Base-by-base conservation (phyloP, 2,888 invertebrate species). In the Plebejus anna region DNA sequence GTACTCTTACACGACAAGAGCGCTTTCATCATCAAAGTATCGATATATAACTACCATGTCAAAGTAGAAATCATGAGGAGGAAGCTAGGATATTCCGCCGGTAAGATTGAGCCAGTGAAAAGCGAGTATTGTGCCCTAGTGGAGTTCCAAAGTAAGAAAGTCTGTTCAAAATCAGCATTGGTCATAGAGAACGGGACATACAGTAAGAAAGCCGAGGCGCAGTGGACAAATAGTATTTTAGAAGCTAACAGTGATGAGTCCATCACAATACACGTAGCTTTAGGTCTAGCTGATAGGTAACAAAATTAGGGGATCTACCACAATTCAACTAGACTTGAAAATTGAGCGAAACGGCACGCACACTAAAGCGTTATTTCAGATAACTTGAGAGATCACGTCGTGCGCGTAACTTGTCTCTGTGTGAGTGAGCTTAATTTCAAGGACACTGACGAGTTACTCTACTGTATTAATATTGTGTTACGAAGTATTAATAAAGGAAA, bases 1-100 rank as follows among this genome's bases (percentile, higher is more conserved):
- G 86, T 93, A 7, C 80, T 94, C 2, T 85, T 94, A 0, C 88
- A 92, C 78, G 90, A 93, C 79, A 93, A 93, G 82, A 92, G 92
- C 82, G 94, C 93, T 16, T 94, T 94, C 79, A 89, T 94, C 61
- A 92, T 94, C 82, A 93, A 94, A 88, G 91, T 94, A 0, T 93
- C 92, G 83, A 91, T 94, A 76, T 93, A 92, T 83, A 94, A 94
- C 79, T 94, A 94, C 79, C 91, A 92, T 79, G 92, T 94, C 0
- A 87, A 87, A 83, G 93, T 94, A 0, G 93, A 94, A 82, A 90
- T 94, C 0, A 93, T 92, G 91, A 87, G 92, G 75, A 82, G 90
- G n/a, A 92, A 91, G 77, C 85, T 94, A 0, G 93, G 92, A 0
- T 90, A 92, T 76, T 87, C 90, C 4, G 91, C 93, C 70, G 80